A percentile compares a stretch with the other conserved stretches of the same genome.
Evolutionary conservation across 2,888 invertebrate species (phyloP).

Genomic region (Brachypterus glaber): DNA sequence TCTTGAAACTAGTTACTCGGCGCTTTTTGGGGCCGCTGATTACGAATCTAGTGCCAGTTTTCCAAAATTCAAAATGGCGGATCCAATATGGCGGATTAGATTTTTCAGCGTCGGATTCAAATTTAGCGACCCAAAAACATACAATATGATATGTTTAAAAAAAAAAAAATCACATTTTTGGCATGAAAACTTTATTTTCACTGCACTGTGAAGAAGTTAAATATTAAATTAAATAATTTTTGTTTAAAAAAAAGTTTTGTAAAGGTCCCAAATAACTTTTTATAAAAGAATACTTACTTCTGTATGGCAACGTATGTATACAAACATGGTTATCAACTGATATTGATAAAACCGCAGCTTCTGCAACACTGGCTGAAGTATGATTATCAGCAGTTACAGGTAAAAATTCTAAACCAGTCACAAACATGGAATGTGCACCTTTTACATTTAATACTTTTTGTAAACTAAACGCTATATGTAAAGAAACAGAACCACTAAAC

Average conservation of each 20-base stretch:
- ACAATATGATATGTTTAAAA: too few relatives aligned
- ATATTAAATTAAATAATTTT: background rate
- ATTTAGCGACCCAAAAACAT: too few relatives aligned
- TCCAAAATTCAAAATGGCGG: too few relatives aligned
- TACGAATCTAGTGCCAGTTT: too few relatives aligned
- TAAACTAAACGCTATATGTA: conserved; percentile 85
- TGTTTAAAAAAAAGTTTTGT: background rate
- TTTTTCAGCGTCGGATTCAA: too few relatives aligned
- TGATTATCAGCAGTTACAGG: conserved; percentile 63
- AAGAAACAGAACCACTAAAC: conserved; percentile 83
- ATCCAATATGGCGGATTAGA: too few relatives aligned
- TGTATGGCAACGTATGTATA: conserved; percentile 74
- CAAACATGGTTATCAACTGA: conserved; percentile 92
- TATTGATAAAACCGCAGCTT: conserved; percentile 86
- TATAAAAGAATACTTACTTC: conserved; percentile 50
- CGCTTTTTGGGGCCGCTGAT: too few relatives aligned
- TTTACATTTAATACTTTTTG: conserved; percentile 78
- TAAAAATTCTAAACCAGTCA: conserved; percentile 91
- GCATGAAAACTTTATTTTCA: too few relatives aligned
- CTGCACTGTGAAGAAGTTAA: too few relatives aligned
- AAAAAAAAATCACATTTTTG: too few relatives aligned
- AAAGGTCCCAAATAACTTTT: background rate
- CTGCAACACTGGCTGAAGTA: conserved; percentile 61
- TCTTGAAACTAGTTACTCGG: too few relatives aligned
- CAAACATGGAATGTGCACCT: conserved; percentile 90